phyloP scores from a whole-genome alignment of 2,113 vertebrate species.

The Tetrax tetrax region DNA sequence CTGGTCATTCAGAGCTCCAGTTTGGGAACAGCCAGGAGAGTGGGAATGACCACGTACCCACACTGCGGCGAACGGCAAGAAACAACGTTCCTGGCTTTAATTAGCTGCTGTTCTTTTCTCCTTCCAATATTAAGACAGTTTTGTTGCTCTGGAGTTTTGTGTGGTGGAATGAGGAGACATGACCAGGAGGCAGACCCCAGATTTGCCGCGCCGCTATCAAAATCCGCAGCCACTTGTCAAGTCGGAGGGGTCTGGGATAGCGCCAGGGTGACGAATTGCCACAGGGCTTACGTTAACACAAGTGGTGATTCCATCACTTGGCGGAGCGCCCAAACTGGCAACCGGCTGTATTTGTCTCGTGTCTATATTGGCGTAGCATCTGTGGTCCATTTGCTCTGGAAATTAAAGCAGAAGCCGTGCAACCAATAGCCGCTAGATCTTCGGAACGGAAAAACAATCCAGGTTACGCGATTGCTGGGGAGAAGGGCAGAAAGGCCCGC shows the following conservation, averaged over 20 bases:
- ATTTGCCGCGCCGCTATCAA: neutral
- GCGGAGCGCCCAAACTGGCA: slow-evolving; percentile 40
- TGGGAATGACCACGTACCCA: fast-evolving
- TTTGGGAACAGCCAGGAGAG: neutral
- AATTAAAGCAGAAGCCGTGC: slow-evolving; percentile 49
- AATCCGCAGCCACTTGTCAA: neutral
- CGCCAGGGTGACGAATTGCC: slow-evolving; percentile 51
- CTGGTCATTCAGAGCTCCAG: neutral
- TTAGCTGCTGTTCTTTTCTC: neutral
- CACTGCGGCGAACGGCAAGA: neutral
- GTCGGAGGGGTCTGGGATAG: neutral
- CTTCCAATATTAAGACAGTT: fast-evolving
- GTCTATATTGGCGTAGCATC: slow-evolving; percentile 66
- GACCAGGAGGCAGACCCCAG: neutral
- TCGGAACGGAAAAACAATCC: neutral
- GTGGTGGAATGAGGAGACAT: neutral
- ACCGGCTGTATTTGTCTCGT: slow-evolving; percentile 53
- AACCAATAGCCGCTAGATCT: neutral
- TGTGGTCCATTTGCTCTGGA: slow-evolving; percentile 63
- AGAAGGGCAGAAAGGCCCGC: neutral
- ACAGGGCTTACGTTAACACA: slow-evolving; percentile 44
- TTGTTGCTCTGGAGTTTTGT: neutral
- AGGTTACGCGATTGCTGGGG: neutral
- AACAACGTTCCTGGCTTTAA: neutral
- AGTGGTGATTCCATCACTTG: slow-evolving; percentile 56